Conservation (phyloP, 1,140 invertebrate genomes). For the Drosophila biarmipes region DNA sequence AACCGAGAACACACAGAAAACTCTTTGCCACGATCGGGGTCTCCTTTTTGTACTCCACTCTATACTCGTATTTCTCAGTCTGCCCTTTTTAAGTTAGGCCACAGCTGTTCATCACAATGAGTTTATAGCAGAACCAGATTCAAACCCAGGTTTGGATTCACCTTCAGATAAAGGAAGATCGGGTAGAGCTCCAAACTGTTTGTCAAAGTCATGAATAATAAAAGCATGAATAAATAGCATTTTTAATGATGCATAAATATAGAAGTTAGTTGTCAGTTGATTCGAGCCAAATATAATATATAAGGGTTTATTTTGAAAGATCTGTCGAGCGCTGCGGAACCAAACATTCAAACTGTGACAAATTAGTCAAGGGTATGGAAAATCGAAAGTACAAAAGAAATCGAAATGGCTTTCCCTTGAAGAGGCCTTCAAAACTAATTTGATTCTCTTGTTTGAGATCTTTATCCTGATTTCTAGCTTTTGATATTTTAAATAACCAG, state of each 20-base stretch:
- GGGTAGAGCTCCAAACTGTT: too few species aligned
- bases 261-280: too few species aligned
- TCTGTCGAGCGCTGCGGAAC: background rate
- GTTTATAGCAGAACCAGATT: conserved; percentile 5
- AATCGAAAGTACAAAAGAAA: conserved; percentile 77
- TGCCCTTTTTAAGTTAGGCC: background rate
- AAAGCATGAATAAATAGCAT: too few species aligned
- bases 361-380: conserved; percentile 70
- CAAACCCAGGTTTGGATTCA: background rate
- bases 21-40: conserved; percentile 22
- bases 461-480: too few species aligned
- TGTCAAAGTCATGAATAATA: too few species aligned
- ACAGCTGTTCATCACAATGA: conserved; percentile 20
- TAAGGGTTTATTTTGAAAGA: background rate
- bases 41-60: conserved; percentile 23
- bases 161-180: background rate
- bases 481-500: too few species aligned
- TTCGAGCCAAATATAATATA: too few species aligned
- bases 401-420: conserved; percentile 10
- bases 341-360: conserved; percentile 25
- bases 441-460: too few species aligned
- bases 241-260: too few species aligned
- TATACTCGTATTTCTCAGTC: background rate
- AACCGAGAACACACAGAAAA: conserved; percentile 12
- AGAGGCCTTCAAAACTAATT: too few species aligned